These are phyloP conservation scores for Aphrophora alni DNA, from an alignment of 2,888 invertebrate genomes.

Conservation along the genomic window DNA sequence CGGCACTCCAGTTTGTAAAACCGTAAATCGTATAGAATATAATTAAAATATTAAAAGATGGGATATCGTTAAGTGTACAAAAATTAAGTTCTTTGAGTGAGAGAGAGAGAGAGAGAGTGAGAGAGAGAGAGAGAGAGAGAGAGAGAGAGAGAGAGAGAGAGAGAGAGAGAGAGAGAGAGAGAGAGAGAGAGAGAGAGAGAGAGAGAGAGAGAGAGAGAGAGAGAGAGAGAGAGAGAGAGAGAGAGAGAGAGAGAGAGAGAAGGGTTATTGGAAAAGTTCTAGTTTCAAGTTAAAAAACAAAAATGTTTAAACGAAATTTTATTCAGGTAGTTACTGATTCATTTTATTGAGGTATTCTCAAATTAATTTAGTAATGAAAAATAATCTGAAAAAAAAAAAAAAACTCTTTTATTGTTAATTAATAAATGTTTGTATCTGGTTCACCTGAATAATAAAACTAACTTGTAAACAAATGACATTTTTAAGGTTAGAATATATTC, in stretches of 20 bases:
- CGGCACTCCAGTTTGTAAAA: too few species aligned
- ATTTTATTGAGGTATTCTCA: too few species aligned
- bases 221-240: conserved; percentile 46
- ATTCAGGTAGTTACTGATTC: too few species aligned
- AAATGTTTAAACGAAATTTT: too few species aligned
- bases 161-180: conserved; percentile 20
- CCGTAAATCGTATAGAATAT: neutral
- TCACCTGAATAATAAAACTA: too few species aligned
- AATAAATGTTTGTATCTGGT: too few species aligned
- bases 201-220: conserved; percentile 35
- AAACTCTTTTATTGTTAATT: too few species aligned
- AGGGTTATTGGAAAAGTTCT: conserved; percentile 2
- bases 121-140: conserved; percentile 40
- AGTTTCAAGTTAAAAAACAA: too few species aligned
- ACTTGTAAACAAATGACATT: too few species aligned
- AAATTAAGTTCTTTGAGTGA: conserved; percentile 19
- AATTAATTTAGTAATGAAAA: too few species aligned
- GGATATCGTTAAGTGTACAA: conserved; percentile 3
- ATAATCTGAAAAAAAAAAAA: too few species aligned
- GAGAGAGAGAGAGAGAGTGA: conserved; percentile 39
- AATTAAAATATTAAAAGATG: conserved; percentile 22
- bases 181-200: conserved; percentile 11
- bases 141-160: conserved; percentile 23
- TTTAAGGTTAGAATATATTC: too few species aligned
- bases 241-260: conserved; percentile 25